Evolutionary conservation across 2,113 vertebrate species (phyloP), one percentile per base, ranked within the genome.

Genomic region (Pangasianodon gigas): DNA sequence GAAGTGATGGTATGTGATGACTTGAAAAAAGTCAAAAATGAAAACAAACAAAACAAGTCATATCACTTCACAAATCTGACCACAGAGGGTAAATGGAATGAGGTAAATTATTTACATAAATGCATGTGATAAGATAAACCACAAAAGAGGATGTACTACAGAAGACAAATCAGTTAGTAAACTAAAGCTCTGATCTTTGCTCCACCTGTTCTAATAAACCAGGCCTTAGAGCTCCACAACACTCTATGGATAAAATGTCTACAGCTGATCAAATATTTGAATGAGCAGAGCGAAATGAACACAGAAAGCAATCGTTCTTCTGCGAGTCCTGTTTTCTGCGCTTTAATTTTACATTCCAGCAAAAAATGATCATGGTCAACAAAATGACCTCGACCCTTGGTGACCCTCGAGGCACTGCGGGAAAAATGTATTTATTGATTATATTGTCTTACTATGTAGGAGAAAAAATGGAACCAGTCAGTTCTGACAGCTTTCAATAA

Each of bases 321-420:
- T 32, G 29, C 1, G 4, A 51, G 51, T n/a, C 1, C 24, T 69
- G 37, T 67, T 65, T 67, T 46, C n/a, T 74, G 58, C 4, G 6
- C 46, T 86, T 86, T 86, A 69, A 69, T 79, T 21, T 60, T 79
- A 60, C 37, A 77, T n/a, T 19, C 32, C 65, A 54, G 48, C 14
- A 75, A 52, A 87, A 74, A 16, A 16, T 16, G 16, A 52, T 82
- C 18, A 81, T 8, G 4, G 24, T 52, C 48, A 14, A 81, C 81
- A 56, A 41, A 84, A 84, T 41, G n/a, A 58, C 54, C 19, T 84
- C 18, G 5, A 60, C 56, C 32, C 32, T 41, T 4, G 37, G 71
- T 21, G 18, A 29, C 13, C 52, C 32, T 13, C 37, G 37, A 37
- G 14, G 16, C 29, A 46, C 16, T 58, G n/a, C 4, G 0, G 37